Percentiles rank a stretch among this genome's conserved stretches.
Conservation (phyloP, 1,140 invertebrate species). For the Steinernema khuongi region DNA sequence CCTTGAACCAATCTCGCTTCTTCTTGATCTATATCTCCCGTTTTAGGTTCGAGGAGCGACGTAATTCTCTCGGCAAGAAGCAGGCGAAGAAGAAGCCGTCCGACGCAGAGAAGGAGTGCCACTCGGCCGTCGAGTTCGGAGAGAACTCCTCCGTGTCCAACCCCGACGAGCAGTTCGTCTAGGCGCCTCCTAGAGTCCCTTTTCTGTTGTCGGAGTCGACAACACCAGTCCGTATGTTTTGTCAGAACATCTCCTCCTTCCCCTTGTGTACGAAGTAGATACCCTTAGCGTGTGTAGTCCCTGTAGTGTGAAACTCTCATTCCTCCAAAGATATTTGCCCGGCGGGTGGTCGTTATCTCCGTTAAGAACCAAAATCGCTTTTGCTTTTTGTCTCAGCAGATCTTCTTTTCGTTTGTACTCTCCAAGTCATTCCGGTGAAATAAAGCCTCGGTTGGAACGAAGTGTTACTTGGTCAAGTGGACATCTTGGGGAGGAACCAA, state of each 20-base stretch:
- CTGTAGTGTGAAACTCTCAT: neutral
- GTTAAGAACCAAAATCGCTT: neutral
- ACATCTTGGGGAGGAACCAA: too few relatives aligned
- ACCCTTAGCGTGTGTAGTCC: neutral
- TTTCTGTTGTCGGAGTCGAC: slow-evolving; percentile 12
- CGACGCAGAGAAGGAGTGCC: slow-evolving; percentile 22
- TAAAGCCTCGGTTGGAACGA: neutral
- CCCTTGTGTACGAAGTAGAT: neutral
- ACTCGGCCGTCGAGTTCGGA: slow-evolving; percentile 30
- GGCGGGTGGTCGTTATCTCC: too few relatives aligned
- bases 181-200: neutral
- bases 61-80: slow-evolving; percentile 14
- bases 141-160: slow-evolving; percentile 32
- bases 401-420: too few relatives aligned
- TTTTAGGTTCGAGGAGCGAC: slow-evolving; percentile 20
- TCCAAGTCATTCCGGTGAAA: neutral
- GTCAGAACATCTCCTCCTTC: neutral
- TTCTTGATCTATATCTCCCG: neutral
- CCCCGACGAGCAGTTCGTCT: neutral
- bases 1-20: neutral
- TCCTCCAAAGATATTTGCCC: neutral
- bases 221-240: slow-evolving; percentile 1
- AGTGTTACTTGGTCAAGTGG: neutral
- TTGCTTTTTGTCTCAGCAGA: neutral
- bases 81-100: slow-evolving; percentile 29